Percentiles rank a stretch among this genome's conserved stretches.
Evolutionary conservation across 2,888 invertebrate species (phyloP).

Genomic region (Pseudanteris insignis): DNA sequence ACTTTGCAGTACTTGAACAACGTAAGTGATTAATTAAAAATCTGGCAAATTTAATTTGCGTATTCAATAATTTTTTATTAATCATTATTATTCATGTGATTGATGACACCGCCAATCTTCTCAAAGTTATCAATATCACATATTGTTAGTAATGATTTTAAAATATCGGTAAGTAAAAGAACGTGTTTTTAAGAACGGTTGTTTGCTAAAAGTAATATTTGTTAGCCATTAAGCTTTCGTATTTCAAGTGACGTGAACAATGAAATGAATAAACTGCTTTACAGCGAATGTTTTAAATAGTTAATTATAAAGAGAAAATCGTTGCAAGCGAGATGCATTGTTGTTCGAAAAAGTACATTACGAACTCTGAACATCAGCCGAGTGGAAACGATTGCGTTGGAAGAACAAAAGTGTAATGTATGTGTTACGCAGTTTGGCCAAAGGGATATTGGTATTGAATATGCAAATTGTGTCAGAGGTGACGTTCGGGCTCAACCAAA

Average conservation of each 20-base stretch:
- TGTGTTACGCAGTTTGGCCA: conserved; percentile 25
- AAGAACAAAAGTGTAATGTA: conserved; percentile 33
- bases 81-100: no score
- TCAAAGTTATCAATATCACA: no score
- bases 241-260: conserved; percentile 26
- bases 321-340: conserved; percentile 19
- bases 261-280: conserved; percentile 31
- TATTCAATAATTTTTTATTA: no score
- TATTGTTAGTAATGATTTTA: no score
- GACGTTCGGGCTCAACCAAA: conserved; percentile 26
- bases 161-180: no score
- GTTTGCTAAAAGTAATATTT: conserved; percentile 22
- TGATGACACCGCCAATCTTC: no score
- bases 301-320: conserved; percentile 38
- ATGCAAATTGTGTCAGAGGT: conserved; percentile 39
- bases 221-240: conserved; percentile 18
- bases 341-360: conserved; percentile 28
- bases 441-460: conserved; percentile 38
- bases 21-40: no score
- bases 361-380: conserved; percentile 25
- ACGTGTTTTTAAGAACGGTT: conserved; percentile 8
- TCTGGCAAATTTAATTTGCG: no score
- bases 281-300: conserved; percentile 22
- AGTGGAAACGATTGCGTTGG: conserved; percentile 37
- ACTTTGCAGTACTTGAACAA: no score